Percentiles rank a stretch among this genome's conserved stretches.
Evolutionary conservation across 2,888 invertebrate genomes (phyloP).

Genomic region (Coelinius sp.): DNA sequence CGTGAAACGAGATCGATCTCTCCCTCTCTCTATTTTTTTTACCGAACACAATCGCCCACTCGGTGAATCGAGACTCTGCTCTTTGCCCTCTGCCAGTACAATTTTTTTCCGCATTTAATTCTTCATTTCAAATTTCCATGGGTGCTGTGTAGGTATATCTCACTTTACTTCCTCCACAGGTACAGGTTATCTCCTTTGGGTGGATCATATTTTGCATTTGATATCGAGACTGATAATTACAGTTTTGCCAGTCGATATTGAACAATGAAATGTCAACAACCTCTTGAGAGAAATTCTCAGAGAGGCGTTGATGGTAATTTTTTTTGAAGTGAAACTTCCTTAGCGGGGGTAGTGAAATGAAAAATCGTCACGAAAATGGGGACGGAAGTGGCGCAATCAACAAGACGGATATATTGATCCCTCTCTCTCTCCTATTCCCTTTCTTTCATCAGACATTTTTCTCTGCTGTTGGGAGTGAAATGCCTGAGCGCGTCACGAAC

Average conservation of each 20-base stretch:
- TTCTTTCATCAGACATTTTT: too few species aligned
- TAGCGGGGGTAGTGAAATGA: too few species aligned
- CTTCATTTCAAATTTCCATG: not conserved
- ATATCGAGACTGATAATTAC: conserved; percentile 36
- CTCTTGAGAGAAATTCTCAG: not conserved
- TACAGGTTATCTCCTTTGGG: conserved; percentile 22
- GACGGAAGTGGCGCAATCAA: too few species aligned
- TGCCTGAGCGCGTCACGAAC: too few species aligned
- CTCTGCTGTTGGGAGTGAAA: too few species aligned
- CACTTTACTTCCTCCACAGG: not conserved
- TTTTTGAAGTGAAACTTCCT: too few species aligned
- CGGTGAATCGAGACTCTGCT: conserved; percentile 19
- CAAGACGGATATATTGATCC: too few species aligned
- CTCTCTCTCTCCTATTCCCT: too few species aligned
- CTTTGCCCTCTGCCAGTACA: conserved; percentile 22
- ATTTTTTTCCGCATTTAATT: not conserved
- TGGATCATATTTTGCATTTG: conserved; percentile 26
- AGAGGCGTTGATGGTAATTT: not conserved
- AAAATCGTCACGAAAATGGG: too few species aligned
- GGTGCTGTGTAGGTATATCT: not conserved
- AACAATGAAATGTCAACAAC: conserved; percentile 28
- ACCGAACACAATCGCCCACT: not conserved
- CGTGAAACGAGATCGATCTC: conserved; percentile 44
- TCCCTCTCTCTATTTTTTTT: conserved; percentile 24
- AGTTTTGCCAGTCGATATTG: not conserved